Evolutionary conservation across 53 echinoderm and acorn worm genomes (phyloP).

Genomic region (Temnopleurus reevesii): DNA sequence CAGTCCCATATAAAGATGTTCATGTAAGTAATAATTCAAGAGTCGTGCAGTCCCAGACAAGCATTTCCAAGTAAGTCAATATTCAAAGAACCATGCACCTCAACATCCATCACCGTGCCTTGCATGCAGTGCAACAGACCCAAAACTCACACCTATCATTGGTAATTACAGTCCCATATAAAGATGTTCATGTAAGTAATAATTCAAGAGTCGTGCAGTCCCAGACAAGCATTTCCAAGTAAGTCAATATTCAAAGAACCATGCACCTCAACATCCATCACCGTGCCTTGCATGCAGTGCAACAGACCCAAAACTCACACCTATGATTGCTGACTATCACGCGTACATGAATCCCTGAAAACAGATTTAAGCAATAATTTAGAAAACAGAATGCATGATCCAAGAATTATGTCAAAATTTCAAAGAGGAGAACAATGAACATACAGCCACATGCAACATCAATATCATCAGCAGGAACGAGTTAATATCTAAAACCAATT

Average conservation of each 20-base stretch:
- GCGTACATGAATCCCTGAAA: constrained; percentile 28
- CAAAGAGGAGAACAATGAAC: not conserved
- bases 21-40: no score
- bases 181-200: not conserved
- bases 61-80: not conserved
- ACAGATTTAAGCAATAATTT: not conserved
- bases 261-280: not conserved
- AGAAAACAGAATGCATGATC: not conserved
- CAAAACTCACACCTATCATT: constrained; percentile 50
- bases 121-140: constrained; percentile 31
- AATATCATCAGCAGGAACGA: no score
- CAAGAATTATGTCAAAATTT: not conserved
- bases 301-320: constrained; percentile 47
- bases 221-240: not conserved
- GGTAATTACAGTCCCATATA: constrained; percentile 14
- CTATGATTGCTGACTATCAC: constrained; percentile 47
- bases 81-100: not conserved
- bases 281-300: constrained; percentile 9
- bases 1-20: no score
- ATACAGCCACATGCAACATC: no score
- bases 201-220: not conserved
- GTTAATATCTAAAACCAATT: no score
- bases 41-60: not conserved
- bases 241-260: not conserved
- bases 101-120: not conserved